A percentile compares a stretch with the other conserved stretches of the same genome.
Evolutionary conservation across 2,113 vertebrate species (phyloP).

Genomic region (Oriolus oriolus): DNA sequence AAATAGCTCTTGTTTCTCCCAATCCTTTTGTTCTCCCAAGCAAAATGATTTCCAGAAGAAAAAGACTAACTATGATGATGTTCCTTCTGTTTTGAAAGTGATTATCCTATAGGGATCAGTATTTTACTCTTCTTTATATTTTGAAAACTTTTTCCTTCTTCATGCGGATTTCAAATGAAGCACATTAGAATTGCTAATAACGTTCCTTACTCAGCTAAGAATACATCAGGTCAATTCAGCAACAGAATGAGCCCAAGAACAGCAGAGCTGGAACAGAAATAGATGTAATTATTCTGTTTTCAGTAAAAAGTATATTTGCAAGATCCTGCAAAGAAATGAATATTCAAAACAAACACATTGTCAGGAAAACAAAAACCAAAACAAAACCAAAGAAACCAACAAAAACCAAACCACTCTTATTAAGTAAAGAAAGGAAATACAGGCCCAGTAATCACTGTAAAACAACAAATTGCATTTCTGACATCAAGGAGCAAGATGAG

Average conservation of each 20-base stretch:
- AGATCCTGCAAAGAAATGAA: not conserved
- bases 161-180: not conserved
- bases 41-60: not conserved
- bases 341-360: slow-evolving; percentile 11
- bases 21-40: not conserved
- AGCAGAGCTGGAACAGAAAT: slow-evolving; percentile 5
- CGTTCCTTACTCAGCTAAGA: slow-evolving; percentile 8
- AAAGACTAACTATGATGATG: not conserved
- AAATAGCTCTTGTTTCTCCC: not conserved
- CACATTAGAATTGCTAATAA: slow-evolving; percentile 27
- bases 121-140: not conserved
- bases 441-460: not conserved
- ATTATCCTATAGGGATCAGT: not conserved
- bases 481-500: not conserved
- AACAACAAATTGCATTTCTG: not conserved
- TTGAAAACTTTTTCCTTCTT: not conserved
- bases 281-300: not conserved
- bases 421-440: not conserved
- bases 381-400: not conserved
- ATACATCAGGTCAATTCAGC: slow-evolving; percentile 21
- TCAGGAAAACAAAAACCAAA: not conserved
- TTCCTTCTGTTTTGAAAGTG: not conserved
- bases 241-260: not conserved
- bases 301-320: slow-evolving; percentile 10
- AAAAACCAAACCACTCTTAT: not conserved